Evolutionary conservation across 2,797 vertebrate species (phyloP).

Genomic region (Rhynchotus rufescens): DNA sequence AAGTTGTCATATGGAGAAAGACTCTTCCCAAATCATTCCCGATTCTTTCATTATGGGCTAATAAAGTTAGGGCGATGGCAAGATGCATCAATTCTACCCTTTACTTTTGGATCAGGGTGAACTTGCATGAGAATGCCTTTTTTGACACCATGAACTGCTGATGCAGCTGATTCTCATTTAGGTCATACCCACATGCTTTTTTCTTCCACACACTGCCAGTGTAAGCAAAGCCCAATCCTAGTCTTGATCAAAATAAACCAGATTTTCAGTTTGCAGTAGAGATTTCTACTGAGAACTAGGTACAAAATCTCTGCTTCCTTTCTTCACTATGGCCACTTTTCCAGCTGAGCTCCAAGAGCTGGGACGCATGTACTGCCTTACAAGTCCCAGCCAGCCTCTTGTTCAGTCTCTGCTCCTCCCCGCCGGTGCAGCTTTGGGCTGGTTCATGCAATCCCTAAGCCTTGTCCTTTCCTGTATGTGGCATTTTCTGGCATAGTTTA

Average conservation of each 20-base stretch:
- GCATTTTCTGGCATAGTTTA: background rate
- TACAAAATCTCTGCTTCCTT: background rate
- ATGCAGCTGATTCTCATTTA: background rate
- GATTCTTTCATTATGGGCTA: background rate
- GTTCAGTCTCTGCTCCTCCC: background rate
- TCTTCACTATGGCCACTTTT: background rate
- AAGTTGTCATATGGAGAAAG: background rate
- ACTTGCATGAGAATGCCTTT: background rate
- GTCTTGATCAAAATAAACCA: background rate
- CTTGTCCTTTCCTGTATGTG: background rate
- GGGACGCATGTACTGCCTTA: background rate
- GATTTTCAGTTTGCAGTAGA: background rate
- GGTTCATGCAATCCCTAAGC: background rate
- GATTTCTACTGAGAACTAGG: background rate
- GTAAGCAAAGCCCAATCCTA: background rate
- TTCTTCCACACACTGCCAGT: background rate
- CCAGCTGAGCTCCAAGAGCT: background rate
- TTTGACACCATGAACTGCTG: background rate
- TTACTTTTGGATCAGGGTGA: background rate
- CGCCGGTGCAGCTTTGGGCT: background rate
- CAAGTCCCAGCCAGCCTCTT: rapidly evolving
- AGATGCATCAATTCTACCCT: background rate
- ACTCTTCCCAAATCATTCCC: background rate
- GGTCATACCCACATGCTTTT: background rate
- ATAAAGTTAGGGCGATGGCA: background rate